Evolutionary conservation across 2,797 vertebrate species (phyloP), one percentile per base, ranked within the genome.

Genomic region (Avahi laniger): DNA sequence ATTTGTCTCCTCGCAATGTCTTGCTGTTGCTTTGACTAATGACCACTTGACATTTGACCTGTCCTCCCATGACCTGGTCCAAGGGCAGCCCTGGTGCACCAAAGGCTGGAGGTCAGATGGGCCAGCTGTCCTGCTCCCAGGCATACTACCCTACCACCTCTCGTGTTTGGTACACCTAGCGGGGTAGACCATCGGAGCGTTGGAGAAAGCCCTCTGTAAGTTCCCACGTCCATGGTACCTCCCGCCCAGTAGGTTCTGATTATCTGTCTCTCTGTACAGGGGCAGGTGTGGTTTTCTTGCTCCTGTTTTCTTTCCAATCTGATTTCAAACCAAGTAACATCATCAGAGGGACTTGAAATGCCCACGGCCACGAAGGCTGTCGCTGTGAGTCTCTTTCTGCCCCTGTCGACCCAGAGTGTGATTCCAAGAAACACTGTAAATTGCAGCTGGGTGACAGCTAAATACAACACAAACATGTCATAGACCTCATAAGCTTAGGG

Each of bases 361-460:
- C 83, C 95, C 59, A 81, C 61, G 83, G 69, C 73, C 81, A 83
- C 50, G 89, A 82, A 61, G 0, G 70, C 80, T 97, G 96, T 78
- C 69, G 65, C 73, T 22, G 15, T 14, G 24, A 82, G 78, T 54
- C 0, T 0, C 0, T 0, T 85, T 94, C 43, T 48, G 1, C 43
- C 5, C 0, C 69, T 41, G 54, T 54, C 95, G 83, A 90, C 54
- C 48, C n/a, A 72, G 0, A 30, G 65, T 61, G 14, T 0, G 2
- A 81, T 88, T 78, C 41, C 0, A 0, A 17, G 63, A 30, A 81
- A 50, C 3, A n/a, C 20, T 50, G 28, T 59, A 95, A 94, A 97
- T 73, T 97, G 76, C 14, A 48, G 54, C 63, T 33, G 38, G 91
- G 76, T 96, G 97, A 97, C 83, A 97, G 93, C 93, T 93, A 82